Evolutionary conservation across 2,888 invertebrate species (phyloP).

Genomic region (Polydrusus cervinus): DNA sequence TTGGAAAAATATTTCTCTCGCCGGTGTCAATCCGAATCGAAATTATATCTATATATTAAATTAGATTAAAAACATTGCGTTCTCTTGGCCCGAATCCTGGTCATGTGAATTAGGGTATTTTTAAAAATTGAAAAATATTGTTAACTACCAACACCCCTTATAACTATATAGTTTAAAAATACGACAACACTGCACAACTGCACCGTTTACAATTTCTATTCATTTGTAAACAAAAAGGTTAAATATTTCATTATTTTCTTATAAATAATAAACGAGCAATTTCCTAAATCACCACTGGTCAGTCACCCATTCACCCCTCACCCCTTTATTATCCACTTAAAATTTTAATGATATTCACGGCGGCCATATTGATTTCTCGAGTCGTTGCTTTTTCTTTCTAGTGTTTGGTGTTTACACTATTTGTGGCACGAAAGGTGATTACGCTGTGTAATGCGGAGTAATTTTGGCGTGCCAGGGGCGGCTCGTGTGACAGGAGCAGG

Average conservation of each 20-base stretch:
- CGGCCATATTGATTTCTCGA: slow-evolving; percentile 33
- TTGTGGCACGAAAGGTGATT: slow-evolving; percentile 26
- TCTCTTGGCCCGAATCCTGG: too few relatives aligned
- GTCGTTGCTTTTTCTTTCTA: slow-evolving; percentile 17
- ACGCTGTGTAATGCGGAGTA: background rate
- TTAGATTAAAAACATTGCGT: too few relatives aligned
- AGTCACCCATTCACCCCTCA: slow-evolving; percentile 17
- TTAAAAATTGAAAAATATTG: too few relatives aligned
- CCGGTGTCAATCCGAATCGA: too few relatives aligned
- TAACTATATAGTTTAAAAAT: too few relatives aligned
- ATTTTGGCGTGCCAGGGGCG: slow-evolving; percentile 9
- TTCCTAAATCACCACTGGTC: slow-evolving; percentile 24
- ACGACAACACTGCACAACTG: too few relatives aligned
- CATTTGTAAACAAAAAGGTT: background rate
- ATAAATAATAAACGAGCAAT: slow-evolving; percentile 21
- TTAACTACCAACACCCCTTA: too few relatives aligned
- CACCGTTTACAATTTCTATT: too few relatives aligned
- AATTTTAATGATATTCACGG: slow-evolving; percentile 25
- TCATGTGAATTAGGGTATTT: too few relatives aligned
- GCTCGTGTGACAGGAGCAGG: background rate
- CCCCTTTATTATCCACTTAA: slow-evolving; percentile 20
- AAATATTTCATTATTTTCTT: slow-evolving; percentile 2
- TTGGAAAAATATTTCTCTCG: too few relatives aligned
- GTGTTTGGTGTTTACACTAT: slow-evolving; percentile 34
- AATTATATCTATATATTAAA: too few relatives aligned